A percentile compares a stretch with the other conserved stretches of the same genome.
phyloP scores from a whole-genome alignment of 2,888 invertebrate genomes.

The Cloeon dipterum region DNA sequence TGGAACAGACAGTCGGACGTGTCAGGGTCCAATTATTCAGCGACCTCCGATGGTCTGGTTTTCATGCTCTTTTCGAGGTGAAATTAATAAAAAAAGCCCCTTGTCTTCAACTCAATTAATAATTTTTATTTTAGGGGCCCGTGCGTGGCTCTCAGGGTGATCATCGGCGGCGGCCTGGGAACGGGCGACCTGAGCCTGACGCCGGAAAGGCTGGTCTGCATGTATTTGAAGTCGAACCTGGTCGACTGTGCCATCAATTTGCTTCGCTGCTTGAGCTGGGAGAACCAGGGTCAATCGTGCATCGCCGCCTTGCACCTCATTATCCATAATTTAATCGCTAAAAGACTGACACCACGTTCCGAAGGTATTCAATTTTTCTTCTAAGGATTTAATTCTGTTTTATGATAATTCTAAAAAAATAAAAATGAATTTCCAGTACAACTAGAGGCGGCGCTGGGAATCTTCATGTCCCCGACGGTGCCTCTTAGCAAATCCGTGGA shows the following conservation, averaged over 20 bases:
- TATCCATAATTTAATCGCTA: conserved; percentile 36
- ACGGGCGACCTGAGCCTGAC: conserved; percentile 20
- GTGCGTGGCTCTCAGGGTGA: conserved; percentile 26
- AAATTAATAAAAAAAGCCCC: too few relatives aligned
- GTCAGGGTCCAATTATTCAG: too few relatives aligned
- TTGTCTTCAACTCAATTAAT: background rate
- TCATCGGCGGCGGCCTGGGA: conserved; percentile 21
- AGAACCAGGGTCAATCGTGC: conserved; percentile 45
- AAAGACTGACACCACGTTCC: conserved; percentile 29
- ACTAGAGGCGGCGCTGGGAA: conserved; percentile 55
- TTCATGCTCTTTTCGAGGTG: background rate
- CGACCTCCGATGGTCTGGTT: background rate
- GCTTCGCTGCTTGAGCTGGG: conserved; percentile 51
- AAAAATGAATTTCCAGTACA: conserved; percentile 18
- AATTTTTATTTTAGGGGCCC: conserved; percentile 34
- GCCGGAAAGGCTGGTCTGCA: conserved; percentile 31
- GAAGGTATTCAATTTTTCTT: too few relatives aligned
- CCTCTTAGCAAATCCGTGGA: conserved; percentile 40
- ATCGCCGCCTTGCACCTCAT: conserved; percentile 51
- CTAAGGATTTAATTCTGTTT: too few relatives aligned
- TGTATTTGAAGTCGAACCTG: conserved; percentile 36
- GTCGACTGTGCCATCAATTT: conserved; percentile 45
- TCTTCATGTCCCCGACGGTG: conserved; percentile 47
- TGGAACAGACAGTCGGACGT: too few relatives aligned
- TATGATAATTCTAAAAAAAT: conserved; percentile 2